phyloP scores from a whole-genome alignment of 2,797 vertebrate genomes.

The Morus bassanus region DNA sequence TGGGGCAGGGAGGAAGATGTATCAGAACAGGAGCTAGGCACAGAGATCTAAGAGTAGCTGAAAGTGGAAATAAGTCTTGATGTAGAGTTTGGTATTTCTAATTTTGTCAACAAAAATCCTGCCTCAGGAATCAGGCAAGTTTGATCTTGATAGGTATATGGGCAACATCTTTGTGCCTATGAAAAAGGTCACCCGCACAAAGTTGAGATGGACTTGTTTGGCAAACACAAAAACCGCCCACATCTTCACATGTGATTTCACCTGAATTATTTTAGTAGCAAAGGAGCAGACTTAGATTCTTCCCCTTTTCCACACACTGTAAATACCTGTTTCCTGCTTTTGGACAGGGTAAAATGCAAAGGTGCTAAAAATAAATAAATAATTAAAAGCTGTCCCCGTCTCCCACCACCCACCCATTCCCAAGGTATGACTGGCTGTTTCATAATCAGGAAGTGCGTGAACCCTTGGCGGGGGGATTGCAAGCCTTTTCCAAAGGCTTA shows the following conservation, averaged over 20 bases:
- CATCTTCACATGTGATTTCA: neutral
- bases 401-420: neutral
- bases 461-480: neutral
- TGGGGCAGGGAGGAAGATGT: neutral
- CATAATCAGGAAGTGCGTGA: neutral
- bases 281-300: neutral
- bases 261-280: neutral
- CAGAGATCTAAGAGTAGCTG: neutral
- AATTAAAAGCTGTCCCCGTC: neutral
- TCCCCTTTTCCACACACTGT: neutral
- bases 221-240: neutral
- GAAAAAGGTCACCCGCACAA: neutral
- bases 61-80: neutral
- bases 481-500: neutral
- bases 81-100: neutral
- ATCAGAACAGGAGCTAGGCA: neutral
- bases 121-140: neutral
- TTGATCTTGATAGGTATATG: neutral
- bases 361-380: neutral
- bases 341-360: neutral
- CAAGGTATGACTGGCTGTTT: neutral
- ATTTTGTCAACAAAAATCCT: constrained; percentile 12
- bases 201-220: neutral
- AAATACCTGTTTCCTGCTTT: neutral
- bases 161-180: neutral